phyloP scores from a whole-genome alignment of 2,888 invertebrate genomes.

The Rhamnusium bicolor region DNA sequence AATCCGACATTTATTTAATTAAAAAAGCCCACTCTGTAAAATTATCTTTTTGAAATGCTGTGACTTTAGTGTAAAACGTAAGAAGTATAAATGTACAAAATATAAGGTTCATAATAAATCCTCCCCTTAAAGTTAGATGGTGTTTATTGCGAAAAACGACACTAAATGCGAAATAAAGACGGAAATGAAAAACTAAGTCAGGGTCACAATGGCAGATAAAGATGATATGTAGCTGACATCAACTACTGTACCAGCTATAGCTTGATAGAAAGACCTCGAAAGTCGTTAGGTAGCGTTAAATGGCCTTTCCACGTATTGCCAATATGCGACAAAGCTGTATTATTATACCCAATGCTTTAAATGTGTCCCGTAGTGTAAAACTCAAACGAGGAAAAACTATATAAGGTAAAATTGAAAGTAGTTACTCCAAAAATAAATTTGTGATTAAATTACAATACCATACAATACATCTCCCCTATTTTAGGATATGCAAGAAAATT shows the following conservation, averaged over 20 bases:
- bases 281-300: constrained; percentile 17
- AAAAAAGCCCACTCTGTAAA: neutral
- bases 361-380: neutral
- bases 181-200: constrained; percentile 49
- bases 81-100: constrained; percentile 4
- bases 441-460: no score
- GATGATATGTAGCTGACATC: constrained; percentile 48
- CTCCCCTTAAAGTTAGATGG: constrained; percentile 21
- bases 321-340: neutral
- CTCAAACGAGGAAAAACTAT: neutral
- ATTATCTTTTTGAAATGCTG: neutral
- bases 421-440: neutral
- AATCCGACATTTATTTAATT: neutral
- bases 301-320: constrained; percentile 1
- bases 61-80: neutral
- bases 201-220: constrained; percentile 48
- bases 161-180: constrained; percentile 50
- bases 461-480: no score
- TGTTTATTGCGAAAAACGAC: constrained; percentile 34
- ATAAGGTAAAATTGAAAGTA: neutral
- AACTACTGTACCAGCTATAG: constrained; percentile 34
- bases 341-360: neutral
- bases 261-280: constrained; percentile 7
- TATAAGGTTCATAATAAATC: constrained; percentile 17
- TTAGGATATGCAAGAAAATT: no score